phyloP scores from a whole-genome alignment of 2,113 vertebrate species.

The Colistium nudipinnis region DNA sequence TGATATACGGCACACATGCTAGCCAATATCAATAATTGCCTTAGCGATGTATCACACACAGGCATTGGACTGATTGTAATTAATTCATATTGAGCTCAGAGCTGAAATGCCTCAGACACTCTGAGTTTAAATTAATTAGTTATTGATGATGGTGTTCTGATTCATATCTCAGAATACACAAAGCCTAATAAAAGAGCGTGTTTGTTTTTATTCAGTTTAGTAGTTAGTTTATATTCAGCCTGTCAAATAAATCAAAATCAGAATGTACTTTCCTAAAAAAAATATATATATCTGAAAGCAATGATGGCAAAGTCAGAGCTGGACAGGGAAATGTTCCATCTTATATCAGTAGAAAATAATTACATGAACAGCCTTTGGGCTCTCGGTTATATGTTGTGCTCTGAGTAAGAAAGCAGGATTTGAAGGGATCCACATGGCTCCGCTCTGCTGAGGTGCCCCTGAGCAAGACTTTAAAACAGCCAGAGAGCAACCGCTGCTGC shows the following conservation, averaged over 20 bases:
- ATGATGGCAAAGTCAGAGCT: not conserved
- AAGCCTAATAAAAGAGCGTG: not conserved
- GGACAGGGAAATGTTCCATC: not conserved
- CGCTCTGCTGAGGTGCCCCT: not conserved
- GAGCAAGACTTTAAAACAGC: slow-evolving; percentile 3
- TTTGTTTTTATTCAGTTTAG: too few species aligned
- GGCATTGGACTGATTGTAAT: slow-evolving; percentile 18
- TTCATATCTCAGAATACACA: not conserved
- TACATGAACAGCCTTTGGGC: slow-evolving; percentile 11
- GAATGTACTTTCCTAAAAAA: not conserved
- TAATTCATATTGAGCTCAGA: slow-evolving; percentile 11
- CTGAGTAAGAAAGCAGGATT: not conserved
- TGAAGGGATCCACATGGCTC: not conserved
- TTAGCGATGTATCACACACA: not conserved
- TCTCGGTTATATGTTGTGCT: not conserved
- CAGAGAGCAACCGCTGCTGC: not conserved
- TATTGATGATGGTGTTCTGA: slow-evolving; percentile 30
- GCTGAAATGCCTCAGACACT: slow-evolving; percentile 18
- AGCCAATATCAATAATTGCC: slow-evolving; percentile 49
- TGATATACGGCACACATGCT: slow-evolving; percentile 11
- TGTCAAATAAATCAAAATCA: slow-evolving; percentile 2
- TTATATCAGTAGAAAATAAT: slow-evolving; percentile 9
- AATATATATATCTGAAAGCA: not conserved
- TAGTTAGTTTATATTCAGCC: slow-evolving; percentile 24
- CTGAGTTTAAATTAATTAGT: slow-evolving; percentile 33